Conservation (phyloP, 2,888 invertebrate genomes). For the Phytoseiulus persimilis region DNA sequence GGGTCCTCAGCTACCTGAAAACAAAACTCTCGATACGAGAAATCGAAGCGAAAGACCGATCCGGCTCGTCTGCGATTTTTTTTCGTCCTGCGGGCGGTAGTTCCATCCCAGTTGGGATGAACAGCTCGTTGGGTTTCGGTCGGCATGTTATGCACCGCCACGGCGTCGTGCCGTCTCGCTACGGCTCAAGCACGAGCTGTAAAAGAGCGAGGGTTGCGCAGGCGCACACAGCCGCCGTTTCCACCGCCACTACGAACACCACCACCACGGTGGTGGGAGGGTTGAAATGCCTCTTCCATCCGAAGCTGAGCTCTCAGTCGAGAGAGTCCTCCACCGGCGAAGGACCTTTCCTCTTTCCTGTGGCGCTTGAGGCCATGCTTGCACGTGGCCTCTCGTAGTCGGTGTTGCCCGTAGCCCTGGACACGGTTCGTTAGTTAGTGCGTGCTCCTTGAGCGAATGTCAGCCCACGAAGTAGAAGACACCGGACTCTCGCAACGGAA, state of each 20-base stretch:
- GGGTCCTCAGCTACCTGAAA: neutral
- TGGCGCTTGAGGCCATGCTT: neutral
- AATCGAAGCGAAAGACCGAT: neutral
- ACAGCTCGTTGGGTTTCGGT: neutral
- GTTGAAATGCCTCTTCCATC: neutral
- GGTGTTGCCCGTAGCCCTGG: neutral
- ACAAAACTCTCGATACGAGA: neutral
- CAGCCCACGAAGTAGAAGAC: neutral
- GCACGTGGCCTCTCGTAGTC: neutral
- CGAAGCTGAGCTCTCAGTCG: conserved; percentile 16
- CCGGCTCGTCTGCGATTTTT: neutral
- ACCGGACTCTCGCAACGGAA: neutral
- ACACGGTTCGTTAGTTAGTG: conserved; percentile 5
- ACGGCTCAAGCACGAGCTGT: conserved; percentile 12
- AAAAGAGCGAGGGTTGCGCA: conserved; percentile 36
- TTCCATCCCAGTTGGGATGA: neutral
- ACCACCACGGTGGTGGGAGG: neutral
- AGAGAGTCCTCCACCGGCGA: conserved; percentile 24
- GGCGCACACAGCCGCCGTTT: conserved; percentile 7
- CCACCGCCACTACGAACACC: neutral
- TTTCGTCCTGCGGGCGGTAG: neutral
- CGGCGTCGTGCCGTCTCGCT: conserved; percentile 36
- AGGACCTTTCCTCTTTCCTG: conserved; percentile 10
- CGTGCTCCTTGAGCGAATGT: neutral
- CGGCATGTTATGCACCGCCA: neutral